phyloP scores from a whole-genome alignment of 2,888 invertebrate genomes.

The Stenchaetothrips biformis region DNA sequence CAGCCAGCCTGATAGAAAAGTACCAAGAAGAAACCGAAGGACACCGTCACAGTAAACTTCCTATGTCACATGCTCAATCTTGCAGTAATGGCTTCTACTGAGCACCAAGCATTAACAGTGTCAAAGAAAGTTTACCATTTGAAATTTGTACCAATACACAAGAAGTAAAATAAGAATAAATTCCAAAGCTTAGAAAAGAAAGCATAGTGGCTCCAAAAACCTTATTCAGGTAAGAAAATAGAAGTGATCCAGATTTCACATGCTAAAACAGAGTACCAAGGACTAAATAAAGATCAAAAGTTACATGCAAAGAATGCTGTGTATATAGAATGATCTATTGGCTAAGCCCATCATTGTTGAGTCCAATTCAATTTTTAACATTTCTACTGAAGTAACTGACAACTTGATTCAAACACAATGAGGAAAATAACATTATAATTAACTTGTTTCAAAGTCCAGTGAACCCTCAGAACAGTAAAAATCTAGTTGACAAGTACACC shows the following conservation, averaged over 20 bases:
- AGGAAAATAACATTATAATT: too few species aligned
- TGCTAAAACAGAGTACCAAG: constrained; percentile 4
- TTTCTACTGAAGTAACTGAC: neutral
- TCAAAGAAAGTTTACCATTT: too few species aligned
- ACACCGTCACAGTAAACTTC: too few species aligned
- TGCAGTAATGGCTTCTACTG: too few species aligned
- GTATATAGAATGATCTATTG: too few species aligned
- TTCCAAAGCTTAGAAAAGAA: constrained; percentile 9
- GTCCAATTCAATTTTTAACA: neutral
- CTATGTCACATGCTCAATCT: too few species aligned
- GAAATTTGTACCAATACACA: constrained; percentile 8
- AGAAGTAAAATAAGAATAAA: neutral
- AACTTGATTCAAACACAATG: too few species aligned
- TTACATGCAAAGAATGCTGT: neutral
- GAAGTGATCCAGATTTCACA: neutral
- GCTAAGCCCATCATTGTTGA: neutral
- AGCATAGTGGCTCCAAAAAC: neutral
- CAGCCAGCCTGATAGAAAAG: constrained; percentile 22
- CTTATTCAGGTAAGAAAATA: constrained; percentile 6
- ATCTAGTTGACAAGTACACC: too few species aligned
- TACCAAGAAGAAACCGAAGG: constrained; percentile 13
- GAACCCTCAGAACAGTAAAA: too few species aligned
- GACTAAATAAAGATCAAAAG: neutral
- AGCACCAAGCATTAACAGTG: too few species aligned
- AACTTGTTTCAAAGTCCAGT: too few species aligned